Evolutionary conservation across 2,888 invertebrate species (phyloP).

Genomic region (Dromius quadrimaculatus): DNA sequence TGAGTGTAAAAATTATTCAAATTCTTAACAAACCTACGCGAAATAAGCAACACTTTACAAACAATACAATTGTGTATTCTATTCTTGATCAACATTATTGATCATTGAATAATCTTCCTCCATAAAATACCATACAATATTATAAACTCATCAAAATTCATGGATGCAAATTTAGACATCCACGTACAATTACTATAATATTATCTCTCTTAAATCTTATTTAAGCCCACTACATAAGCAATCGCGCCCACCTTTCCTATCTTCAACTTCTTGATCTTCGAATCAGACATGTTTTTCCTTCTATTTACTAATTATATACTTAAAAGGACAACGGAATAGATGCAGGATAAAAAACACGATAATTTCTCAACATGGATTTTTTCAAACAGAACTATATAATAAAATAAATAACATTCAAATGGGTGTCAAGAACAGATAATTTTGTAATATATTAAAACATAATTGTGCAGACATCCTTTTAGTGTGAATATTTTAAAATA

Average conservation of each 20-base stretch:
- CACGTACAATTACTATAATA: conserved; percentile 14
- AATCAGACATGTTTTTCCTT: background rate
- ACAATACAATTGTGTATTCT: no score
- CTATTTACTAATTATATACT: conserved; percentile 14
- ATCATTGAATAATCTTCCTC: no score
- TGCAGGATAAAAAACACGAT: conserved; percentile 18
- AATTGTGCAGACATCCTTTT: conserved; percentile 45
- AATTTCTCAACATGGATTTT: conserved; percentile 17
- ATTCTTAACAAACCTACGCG: no score
- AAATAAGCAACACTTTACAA: no score
- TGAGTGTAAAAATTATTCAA: no score
- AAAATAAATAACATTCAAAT: conserved; percentile 46
- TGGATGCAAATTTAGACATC: conserved; percentile 23
- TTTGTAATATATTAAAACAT: conserved; percentile 49
- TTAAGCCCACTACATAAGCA: conserved; percentile 21
- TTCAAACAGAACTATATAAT: conserved; percentile 26
- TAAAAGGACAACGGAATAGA: conserved; percentile 19
- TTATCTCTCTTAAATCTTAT: conserved; percentile 10
- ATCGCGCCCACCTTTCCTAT: conserved; percentile 16
- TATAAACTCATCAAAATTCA: conserved; percentile 25
- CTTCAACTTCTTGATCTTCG: conserved; percentile 8
- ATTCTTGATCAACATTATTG: no score
- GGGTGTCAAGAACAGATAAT: conserved; percentile 42
- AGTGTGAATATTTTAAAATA: background rate
- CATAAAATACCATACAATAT: background rate